Percentiles rank a stretch among this genome's conserved stretches.
phyloP scores from a whole-genome alignment of 1,140 invertebrate genomes.

The Nymphalis io region DNA sequence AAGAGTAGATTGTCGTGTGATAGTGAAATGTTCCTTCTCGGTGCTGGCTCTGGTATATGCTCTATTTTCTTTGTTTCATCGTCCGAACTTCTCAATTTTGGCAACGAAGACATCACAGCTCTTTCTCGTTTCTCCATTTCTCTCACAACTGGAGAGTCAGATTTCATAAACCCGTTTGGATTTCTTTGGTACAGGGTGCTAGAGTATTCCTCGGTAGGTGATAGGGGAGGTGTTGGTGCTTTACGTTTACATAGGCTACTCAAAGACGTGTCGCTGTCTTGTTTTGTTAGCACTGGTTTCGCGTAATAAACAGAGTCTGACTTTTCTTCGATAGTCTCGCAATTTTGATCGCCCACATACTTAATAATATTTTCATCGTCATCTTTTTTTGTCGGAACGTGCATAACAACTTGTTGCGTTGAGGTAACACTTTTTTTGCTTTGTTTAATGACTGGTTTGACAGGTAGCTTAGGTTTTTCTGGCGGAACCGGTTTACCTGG shows the following conservation, averaged over 20 bases:
- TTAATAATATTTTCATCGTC: slow-evolving; percentile 54
- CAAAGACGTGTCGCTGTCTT: slow-evolving; percentile 79
- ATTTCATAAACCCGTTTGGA: slow-evolving; percentile 80
- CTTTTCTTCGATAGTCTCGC: slow-evolving; percentile 65
- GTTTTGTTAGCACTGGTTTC: slow-evolving; percentile 77
- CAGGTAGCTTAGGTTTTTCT: slow-evolving; percentile 85
- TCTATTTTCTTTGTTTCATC: slow-evolving; percentile 63
- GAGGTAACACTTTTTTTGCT: slow-evolving; percentile 63
- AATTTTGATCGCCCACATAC: slow-evolving; percentile 59
- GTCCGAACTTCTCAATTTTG: slow-evolving; percentile 57
- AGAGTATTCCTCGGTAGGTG: slow-evolving; percentile 78
- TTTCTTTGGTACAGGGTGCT: slow-evolving; percentile 82
- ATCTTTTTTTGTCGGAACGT: slow-evolving; percentile 72
- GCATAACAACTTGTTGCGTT: slow-evolving; percentile 75
- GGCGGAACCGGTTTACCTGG: slow-evolving; percentile 72
- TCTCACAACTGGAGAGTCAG: slow-evolving; percentile 85
- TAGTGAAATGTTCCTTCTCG: slow-evolving; percentile 85
- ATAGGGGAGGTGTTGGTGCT: slow-evolving; percentile 85
- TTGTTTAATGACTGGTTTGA: slow-evolving; percentile 82
- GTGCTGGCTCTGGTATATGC: slow-evolving; percentile 82
- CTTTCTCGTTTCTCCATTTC: slow-evolving; percentile 88
- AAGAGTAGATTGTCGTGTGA: slow-evolving; percentile 86
- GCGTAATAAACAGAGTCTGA: slow-evolving; percentile 69
- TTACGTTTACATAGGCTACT: slow-evolving; percentile 80
- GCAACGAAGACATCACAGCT: slow-evolving; percentile 75